A percentile compares a stretch with the other conserved stretches of the same genome.
These are phyloP conservation scores for Coelinius sp. DNA, from an alignment of 2,888 invertebrate genomes.

Conservation along the genomic window DNA sequence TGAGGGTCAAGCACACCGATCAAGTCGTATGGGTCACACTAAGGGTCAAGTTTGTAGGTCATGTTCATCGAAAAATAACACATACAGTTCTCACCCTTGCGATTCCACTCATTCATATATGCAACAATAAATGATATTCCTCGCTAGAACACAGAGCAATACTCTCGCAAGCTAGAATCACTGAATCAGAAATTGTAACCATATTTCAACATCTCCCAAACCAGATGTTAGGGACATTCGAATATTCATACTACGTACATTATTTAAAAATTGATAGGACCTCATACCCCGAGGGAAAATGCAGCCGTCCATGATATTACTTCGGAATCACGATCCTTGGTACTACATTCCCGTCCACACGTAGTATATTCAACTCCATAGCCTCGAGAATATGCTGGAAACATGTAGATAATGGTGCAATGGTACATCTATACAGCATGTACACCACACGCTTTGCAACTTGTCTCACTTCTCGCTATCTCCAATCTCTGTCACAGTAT, in stretches of 20 bases:
- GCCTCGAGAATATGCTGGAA: not conserved
- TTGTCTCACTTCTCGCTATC: constrained; percentile 10
- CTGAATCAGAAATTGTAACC: no score
- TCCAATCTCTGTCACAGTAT: constrained; percentile 13
- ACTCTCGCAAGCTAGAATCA: no score
- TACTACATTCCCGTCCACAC: not conserved
- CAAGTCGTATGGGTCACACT: no score
- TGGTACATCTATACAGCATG: not conserved
- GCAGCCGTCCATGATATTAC: not conserved
- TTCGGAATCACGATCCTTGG: not conserved
- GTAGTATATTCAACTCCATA: not conserved
- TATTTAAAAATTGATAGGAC: not conserved
- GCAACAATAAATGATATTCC: no score
- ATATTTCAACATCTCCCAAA: no score
- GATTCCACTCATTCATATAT: no score
- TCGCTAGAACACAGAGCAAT: no score
- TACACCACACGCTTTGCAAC: not conserved
- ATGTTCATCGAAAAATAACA: no score
- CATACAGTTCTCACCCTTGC: no score
- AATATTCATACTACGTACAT: not conserved
- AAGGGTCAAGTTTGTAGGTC: no score
- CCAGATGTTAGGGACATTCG: not conserved
- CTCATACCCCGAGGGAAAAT: not conserved
- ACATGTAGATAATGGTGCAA: not conserved
- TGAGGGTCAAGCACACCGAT: no score